phyloP scores from a whole-genome alignment of 2,113 vertebrate genomes.

The Chunga burmeisteri region DNA sequence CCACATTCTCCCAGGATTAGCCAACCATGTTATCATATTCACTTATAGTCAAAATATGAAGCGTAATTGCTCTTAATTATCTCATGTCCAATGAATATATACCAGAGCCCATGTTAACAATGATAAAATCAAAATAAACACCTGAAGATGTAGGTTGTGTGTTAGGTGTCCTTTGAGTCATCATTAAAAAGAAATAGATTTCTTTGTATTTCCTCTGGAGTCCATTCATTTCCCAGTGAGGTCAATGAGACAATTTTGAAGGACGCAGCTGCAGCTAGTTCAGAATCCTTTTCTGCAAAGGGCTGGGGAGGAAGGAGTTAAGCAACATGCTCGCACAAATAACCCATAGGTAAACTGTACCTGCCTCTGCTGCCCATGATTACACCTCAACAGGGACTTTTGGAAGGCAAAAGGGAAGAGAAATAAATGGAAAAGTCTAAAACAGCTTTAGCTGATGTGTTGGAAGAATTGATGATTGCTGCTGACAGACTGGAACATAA shows the following conservation, averaged over 20 bases:
- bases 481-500: not conserved
- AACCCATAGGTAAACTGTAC: not conserved
- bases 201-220: not conserved
- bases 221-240: not conserved
- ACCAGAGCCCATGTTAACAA: not conserved
- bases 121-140: not conserved
- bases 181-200: not conserved
- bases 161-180: not conserved
- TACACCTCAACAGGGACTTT: not conserved
- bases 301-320: not conserved
- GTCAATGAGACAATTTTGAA: not conserved
- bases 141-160: fast-evolving
- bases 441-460: not conserved
- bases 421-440: not conserved
- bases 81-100: not conserved
- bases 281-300: not conserved
- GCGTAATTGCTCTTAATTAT: not conserved
- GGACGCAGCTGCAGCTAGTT: not conserved
- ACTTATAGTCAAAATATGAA: not conserved
- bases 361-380: not conserved
- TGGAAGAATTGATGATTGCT: not conserved
- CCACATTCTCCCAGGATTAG: not conserved
- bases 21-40: not conserved
- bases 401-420: not conserved
- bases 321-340: not conserved